A percentile compares a stretch with the other conserved stretches of the same genome.
Conservation (phyloP, 2,888 invertebrate species). For the Phasia obesa region DNA sequence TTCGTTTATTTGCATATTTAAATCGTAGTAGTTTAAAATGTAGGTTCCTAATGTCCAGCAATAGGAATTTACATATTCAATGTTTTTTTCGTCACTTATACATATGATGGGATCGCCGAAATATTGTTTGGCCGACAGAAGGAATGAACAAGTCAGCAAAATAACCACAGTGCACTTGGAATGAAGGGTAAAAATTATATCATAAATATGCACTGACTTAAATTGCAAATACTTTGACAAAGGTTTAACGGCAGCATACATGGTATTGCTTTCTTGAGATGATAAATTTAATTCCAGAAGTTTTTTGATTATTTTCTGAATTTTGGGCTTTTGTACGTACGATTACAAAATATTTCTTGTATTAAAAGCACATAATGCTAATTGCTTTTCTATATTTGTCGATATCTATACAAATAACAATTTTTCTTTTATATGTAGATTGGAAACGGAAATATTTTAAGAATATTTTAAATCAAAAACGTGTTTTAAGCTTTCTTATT, state of each 20-base stretch:
- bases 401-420: neutral
- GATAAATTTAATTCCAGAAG: slow-evolving; percentile 26
- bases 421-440: neutral
- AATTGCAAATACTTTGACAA: slow-evolving; percentile 85
- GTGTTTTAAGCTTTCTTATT: slow-evolving; percentile 17
- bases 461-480: slow-evolving; percentile 29
- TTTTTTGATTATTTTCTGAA: slow-evolving; percentile 26
- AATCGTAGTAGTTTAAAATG: slow-evolving; percentile 80
- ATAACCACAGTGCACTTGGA: slow-evolving; percentile 88
- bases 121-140: slow-evolving; percentile 91
- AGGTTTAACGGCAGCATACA: slow-evolving; percentile 87
- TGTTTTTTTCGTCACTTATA: slow-evolving; percentile 84
- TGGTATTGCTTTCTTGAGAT: slow-evolving; percentile 80
- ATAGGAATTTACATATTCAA: slow-evolving; percentile 87
- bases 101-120: slow-evolving; percentile 94
- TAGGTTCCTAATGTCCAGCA: slow-evolving; percentile 92
- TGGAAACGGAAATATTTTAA: slow-evolving; percentile 28
- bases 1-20: slow-evolving; percentile 39
- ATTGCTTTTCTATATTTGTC: neutral
- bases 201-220: slow-evolving; percentile 88
- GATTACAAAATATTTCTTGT: neutral
- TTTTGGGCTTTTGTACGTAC: slow-evolving; percentile 2
- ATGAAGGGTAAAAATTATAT: slow-evolving; percentile 89
- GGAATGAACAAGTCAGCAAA: slow-evolving; percentile 87
- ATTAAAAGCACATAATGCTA: slow-evolving; percentile 12